Base-by-base conservation (phyloP, 2,797 vertebrate genomes). In the Gallinago stenura region DNA sequence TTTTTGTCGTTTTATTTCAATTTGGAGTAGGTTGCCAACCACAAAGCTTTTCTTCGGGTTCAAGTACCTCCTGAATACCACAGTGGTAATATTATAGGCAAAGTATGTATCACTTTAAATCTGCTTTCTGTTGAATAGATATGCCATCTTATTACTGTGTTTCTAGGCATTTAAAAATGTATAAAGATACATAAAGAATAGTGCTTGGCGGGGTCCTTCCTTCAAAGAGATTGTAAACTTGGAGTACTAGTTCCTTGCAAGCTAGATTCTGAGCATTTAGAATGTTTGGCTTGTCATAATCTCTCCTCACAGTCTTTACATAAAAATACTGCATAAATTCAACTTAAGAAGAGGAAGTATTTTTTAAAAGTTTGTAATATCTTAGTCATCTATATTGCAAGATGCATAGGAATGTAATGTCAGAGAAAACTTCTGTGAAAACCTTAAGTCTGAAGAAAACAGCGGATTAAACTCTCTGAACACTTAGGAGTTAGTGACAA, bases 11-110 rank as follows among this genome's bases (percentile, higher is more conserved):
- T 97, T 51, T 93, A 76, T 95, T 96, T 96, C 80, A 94, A 95
- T 91, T 90, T 98, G 98, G 98, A 98, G 98, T 98, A 98, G 98
- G 97, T 96, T 83, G 86, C 95, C 69, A 96, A 97, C 84, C 95
- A 90, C n/a, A 83, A 98, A 98, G 96, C 97, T 95, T 99, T 98
- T 91, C 98, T 98, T 35, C 98, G 97, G 97, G 98, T 99, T 97
- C 98, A 98, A 97, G 97, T 99, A 94, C 98, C 98, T 97, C 98
- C 98, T 85, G 98, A 99, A 93, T 99, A 99, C 96, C 98, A 98
- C 93, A 98, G 98, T 97, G 98, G 98, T 98, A 89, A 68, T 93
- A 79, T 98, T 85, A 98, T 97, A 97, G 98, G 98, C 95, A 98
- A 98, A 99, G 98, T 98, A 99, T 96, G 98, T 98, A 97, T 96